These are phyloP conservation scores for Trachelus tabidus DNA, from an alignment of 2,888 invertebrate genomes.

Conservation along the genomic window DNA sequence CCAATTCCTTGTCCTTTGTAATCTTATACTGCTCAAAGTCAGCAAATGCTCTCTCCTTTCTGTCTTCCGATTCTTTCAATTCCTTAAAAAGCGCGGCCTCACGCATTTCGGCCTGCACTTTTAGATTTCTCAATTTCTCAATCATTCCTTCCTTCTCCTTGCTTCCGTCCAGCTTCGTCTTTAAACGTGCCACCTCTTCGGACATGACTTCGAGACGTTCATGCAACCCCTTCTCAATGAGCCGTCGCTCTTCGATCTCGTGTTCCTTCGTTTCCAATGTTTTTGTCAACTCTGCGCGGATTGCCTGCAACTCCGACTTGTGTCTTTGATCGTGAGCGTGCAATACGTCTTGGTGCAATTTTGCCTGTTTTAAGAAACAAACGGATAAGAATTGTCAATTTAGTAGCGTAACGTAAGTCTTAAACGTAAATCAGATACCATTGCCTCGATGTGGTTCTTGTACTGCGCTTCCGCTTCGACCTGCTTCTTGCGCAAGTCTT, in stretches of 20 bases:
- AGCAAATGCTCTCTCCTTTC: constrained; percentile 18
- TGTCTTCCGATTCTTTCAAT: constrained; percentile 19
- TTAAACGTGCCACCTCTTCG: constrained; percentile 30
- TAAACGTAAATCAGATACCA: constrained; percentile 35
- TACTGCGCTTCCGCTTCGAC: constrained; percentile 42
- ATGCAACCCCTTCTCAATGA: constrained; percentile 12
- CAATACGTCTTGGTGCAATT: constrained; percentile 48
- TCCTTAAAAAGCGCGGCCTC: background rate
- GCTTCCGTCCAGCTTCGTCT: constrained; percentile 24
- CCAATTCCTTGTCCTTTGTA: constrained; percentile 25
- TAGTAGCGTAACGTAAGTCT: too few relatives aligned
- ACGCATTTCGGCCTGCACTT: background rate
- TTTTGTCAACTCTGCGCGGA: constrained; percentile 42
- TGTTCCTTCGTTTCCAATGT: constrained; percentile 24
- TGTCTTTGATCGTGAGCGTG: constrained; percentile 43
- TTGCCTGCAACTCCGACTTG: constrained; percentile 34
- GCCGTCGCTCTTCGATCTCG: background rate
- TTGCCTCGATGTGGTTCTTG: constrained; percentile 50
- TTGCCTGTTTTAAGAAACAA: constrained; percentile 33
- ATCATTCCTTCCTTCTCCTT: background rate
- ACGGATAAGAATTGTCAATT: too few relatives aligned
- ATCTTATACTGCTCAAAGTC: constrained; percentile 25
- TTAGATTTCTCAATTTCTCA: constrained; percentile 26
- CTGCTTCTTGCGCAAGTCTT: constrained; percentile 38
- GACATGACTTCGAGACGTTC: constrained; percentile 20